Evolutionary conservation across 2,797 vertebrate genomes (phyloP).

Genomic region (Neomorphus geoffroyi): DNA sequence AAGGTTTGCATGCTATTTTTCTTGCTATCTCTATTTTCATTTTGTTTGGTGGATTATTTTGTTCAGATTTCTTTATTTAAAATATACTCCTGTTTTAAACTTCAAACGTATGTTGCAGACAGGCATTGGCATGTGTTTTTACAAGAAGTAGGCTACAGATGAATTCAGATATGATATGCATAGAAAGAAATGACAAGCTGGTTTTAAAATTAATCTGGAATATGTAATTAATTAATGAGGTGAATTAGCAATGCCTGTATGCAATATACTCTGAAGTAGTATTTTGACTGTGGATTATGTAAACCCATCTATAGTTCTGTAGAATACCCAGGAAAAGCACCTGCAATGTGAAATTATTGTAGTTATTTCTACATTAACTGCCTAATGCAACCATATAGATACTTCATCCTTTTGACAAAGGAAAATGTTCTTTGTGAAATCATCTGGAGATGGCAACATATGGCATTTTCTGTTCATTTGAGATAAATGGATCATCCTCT

Average conservation of each 20-base stretch:
- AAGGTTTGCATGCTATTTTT: neutral
- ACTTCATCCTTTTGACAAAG: neutral
- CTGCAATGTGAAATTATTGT: neutral
- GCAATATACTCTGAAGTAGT: neutral
- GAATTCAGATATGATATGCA: neutral
- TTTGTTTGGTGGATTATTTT: neutral
- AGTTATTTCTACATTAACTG: neutral
- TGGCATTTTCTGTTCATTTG: neutral
- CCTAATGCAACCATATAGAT: neutral
- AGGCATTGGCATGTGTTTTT: neutral
- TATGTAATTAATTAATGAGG: neutral
- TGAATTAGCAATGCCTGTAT: neutral
- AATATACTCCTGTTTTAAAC: neutral
- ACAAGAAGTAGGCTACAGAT: neutral
- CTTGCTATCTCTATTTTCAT: rapidly evolving
- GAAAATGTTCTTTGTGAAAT: neutral
- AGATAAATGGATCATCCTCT: neutral
- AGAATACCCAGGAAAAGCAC: neutral
- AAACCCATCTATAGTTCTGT: neutral
- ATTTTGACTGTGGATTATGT: neutral
- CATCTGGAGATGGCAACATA: neutral
- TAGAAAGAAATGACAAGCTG: neutral
- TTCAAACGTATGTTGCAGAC: neutral
- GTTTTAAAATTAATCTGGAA: neutral
- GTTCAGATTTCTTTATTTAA: neutral